Conservation (phyloP, 2,888 invertebrate genomes). For the Hermodice carunculata region DNA sequence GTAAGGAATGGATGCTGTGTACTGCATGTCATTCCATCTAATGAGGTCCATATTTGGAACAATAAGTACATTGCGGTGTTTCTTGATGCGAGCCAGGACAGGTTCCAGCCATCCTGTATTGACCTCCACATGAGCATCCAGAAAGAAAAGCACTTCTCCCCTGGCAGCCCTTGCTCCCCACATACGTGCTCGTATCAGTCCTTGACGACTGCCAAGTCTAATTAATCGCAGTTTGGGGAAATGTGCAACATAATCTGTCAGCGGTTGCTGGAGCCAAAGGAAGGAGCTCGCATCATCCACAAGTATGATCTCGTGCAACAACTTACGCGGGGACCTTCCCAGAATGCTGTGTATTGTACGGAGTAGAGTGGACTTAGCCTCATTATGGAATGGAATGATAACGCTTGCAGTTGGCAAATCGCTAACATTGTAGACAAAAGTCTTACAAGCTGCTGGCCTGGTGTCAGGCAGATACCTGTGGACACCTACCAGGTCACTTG, state of each 20-base stretch:
- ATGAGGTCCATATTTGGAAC: conserved; percentile 34
- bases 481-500: too few species aligned
- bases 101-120: conserved; percentile 36
- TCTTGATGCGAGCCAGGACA: conserved; percentile 22
- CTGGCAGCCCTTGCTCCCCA: conserved; percentile 17
- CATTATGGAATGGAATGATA: conserved; percentile 41
- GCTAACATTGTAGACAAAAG: conserved; percentile 69
- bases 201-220: conserved; percentile 1
- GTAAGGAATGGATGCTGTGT: not conserved
- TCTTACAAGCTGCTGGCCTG: too few species aligned
- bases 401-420: conserved; percentile 29
- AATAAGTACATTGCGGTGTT: conserved; percentile 16
- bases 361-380: conserved; percentile 35
- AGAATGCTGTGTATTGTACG: conserved; percentile 38
- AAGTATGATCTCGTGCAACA: conserved; percentile 37
- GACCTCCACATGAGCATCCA: conserved; percentile 40
- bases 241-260: not conserved
- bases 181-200: conserved; percentile 16
- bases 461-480: too few species aligned
- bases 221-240: conserved; percentile 1
- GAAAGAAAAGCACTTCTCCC: conserved; percentile 32
- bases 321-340: conserved; percentile 25
- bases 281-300: conserved; percentile 35
- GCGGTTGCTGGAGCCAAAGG: conserved; percentile 6
- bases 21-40: conserved; percentile 17